These are phyloP conservation scores for Anhinga rufa DNA, from an alignment of 2,113 vertebrate species.

Conservation along the genomic window DNA sequence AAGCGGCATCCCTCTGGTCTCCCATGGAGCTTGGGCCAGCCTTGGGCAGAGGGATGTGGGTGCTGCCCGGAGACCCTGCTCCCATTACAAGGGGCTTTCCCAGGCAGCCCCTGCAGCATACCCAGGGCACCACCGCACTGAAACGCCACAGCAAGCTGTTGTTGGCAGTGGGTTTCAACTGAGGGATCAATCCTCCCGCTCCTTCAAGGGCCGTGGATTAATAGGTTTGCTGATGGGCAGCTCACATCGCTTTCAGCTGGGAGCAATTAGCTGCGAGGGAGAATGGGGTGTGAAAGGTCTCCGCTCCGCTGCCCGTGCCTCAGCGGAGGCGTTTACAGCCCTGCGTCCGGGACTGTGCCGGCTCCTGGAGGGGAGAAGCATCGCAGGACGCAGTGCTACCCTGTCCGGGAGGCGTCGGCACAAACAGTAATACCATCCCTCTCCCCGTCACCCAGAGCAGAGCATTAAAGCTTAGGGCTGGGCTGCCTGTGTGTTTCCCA, in stretches of 20 bases:
- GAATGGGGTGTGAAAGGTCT: neutral
- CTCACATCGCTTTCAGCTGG: neutral
- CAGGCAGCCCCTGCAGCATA: neutral
- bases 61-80: neutral
- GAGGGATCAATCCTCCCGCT: neutral
- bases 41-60: neutral
- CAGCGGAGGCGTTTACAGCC: neutral
- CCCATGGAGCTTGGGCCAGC: neutral
- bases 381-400: neutral
- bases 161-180: neutral
- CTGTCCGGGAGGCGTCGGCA: neutral
- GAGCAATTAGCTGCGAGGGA: neutral
- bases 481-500: neutral
- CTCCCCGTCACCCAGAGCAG: fast-evolving
- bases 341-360: fast-evolving
- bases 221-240: neutral
- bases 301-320: neutral
- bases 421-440: neutral
- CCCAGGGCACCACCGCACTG: neutral
- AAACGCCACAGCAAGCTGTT: too few species aligned
- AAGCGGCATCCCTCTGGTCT: neutral
- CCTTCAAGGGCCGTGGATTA: neutral
- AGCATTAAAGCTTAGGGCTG: neutral
- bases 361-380: neutral
- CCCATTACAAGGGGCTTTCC: neutral